These are phyloP conservation scores for Corythornis cristatus DNA, from an alignment of 2,113 vertebrate species.

Conservation along the genomic window DNA sequence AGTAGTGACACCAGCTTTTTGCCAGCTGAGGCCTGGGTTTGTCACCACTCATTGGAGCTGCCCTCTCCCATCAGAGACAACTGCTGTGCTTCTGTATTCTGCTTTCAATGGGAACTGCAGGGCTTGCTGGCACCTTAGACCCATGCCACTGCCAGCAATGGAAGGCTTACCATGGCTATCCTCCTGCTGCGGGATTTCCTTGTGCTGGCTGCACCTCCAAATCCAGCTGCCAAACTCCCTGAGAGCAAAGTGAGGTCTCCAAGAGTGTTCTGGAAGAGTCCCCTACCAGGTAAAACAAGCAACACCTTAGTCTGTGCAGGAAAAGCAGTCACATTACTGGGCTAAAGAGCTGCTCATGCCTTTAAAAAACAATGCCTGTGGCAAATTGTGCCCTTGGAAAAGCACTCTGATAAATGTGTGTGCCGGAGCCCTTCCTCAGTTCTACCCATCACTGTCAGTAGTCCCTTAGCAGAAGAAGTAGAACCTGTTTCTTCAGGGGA, in stretches of 20 bases:
- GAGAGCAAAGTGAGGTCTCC: not conserved
- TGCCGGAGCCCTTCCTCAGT: not conserved
- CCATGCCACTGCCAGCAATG: rapidly evolving
- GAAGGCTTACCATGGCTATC: not conserved
- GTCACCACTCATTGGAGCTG: not conserved
- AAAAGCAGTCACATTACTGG: not conserved
- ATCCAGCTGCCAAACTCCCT: not conserved
- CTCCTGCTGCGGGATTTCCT: not conserved
- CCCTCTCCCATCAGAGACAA: not conserved
- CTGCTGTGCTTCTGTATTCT: not conserved
- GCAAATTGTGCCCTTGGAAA: not conserved
- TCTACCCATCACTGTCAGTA: not conserved
- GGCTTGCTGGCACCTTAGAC: not conserved
- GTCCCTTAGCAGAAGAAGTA: not conserved
- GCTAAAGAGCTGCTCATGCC: not conserved
- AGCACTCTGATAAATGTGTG: rapidly evolving
- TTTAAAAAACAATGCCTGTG: not conserved
- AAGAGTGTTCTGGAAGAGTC: not conserved
- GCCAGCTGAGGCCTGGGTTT: not conserved
- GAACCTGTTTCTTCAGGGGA: not conserved
- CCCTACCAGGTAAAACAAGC: not conserved
- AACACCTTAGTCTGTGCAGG: not conserved
- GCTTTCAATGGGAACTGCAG: not conserved
- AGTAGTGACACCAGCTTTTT: not conserved
- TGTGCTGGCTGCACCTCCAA: not conserved